These are phyloP conservation scores for Aplidium turbinatum DNA, from an alignment of 23 tunicate genomes.

Conservation along the genomic window DNA sequence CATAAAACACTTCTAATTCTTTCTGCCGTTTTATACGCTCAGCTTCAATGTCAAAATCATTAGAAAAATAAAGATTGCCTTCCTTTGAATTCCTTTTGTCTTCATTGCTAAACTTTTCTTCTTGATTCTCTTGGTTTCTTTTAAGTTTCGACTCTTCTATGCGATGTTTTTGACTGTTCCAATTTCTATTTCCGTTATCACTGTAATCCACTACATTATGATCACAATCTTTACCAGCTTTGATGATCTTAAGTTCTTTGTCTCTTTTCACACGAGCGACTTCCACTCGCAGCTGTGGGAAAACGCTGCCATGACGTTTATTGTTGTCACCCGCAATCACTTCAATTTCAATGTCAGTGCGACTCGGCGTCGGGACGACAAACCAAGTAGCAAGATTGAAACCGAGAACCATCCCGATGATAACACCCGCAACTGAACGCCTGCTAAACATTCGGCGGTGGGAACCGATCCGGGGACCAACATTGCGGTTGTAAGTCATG, in stretches of 20 bases:
- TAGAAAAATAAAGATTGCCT: neutral
- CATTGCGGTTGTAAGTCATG: too few species aligned
- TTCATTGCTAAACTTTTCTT: too few species aligned
- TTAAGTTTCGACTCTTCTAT: too few species aligned
- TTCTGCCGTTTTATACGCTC: conserved; percentile 53
- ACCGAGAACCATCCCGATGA: conserved; percentile 47
- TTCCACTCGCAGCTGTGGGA: conserved; percentile 38
- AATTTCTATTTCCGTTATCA: too few species aligned
- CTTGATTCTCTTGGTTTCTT: too few species aligned
- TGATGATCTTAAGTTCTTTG: neutral
- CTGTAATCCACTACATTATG: conserved; percentile 50
- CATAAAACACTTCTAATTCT: conserved; percentile 53
- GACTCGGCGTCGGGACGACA: conserved; percentile 48
- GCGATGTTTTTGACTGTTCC: too few species aligned
- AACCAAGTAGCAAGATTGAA: conserved; percentile 63
- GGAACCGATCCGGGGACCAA: too few species aligned
- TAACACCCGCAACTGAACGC: conserved; percentile 38
- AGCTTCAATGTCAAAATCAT: conserved; percentile 46
- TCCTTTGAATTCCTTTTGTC: too few species aligned
- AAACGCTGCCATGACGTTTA: conserved; percentile 8
- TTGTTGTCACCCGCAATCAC: conserved; percentile 39
- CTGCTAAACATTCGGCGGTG: conserved; percentile 53
- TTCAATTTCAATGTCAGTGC: conserved; percentile 58
- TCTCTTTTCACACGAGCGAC: conserved; percentile 38
- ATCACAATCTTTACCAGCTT: conserved; percentile 53